Percentiles rank a stretch among this genome's conserved stretches.
These are phyloP conservation scores for Anableps anableps DNA, from an alignment of 2,797 vertebrate genomes.

Conservation along the genomic window DNA sequence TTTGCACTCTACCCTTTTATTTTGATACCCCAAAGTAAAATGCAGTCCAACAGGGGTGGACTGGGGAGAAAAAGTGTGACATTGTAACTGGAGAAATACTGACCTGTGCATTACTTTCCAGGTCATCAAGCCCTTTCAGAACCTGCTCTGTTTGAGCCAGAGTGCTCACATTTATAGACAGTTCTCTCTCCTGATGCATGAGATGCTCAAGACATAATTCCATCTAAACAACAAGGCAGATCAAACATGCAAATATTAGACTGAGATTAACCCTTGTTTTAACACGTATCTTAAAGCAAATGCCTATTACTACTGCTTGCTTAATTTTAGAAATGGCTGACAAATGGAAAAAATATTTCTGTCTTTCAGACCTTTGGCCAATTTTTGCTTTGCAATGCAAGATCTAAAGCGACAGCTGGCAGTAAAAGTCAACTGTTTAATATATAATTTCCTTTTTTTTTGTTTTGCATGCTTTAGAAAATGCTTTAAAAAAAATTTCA, in stretches of 20 bases:
- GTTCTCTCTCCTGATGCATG: constrained; percentile 83
- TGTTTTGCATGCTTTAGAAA: not conserved
- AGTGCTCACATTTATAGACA: constrained; percentile 81
- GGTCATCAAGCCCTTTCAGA: constrained; percentile 81
- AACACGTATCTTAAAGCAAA: not conserved
- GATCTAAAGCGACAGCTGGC: not conserved
- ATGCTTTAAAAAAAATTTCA: not conserved
- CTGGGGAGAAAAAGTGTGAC: too few species aligned
- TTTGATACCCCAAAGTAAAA: not conserved
- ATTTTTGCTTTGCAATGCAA: not conserved
- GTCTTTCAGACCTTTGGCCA: not conserved
- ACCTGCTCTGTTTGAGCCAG: constrained; percentile 85
- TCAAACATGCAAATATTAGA: not conserved
- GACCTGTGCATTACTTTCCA: constrained; percentile 89
- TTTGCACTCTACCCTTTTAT: not conserved
- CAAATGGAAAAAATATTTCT: not conserved
- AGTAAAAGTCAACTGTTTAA: not conserved
- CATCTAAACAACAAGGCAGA: constrained; percentile 76
- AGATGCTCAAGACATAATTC: constrained; percentile 86
- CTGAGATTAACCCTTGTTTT: not conserved
- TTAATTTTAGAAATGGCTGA: not conserved
- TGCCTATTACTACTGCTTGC: not conserved
- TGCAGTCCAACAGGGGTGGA: too few species aligned
- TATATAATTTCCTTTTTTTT: not conserved
- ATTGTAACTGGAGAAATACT: constrained; percentile 34